Base-by-base conservation (phyloP, 1,140 invertebrate genomes). In the Potamilus streckersoni region DNA sequence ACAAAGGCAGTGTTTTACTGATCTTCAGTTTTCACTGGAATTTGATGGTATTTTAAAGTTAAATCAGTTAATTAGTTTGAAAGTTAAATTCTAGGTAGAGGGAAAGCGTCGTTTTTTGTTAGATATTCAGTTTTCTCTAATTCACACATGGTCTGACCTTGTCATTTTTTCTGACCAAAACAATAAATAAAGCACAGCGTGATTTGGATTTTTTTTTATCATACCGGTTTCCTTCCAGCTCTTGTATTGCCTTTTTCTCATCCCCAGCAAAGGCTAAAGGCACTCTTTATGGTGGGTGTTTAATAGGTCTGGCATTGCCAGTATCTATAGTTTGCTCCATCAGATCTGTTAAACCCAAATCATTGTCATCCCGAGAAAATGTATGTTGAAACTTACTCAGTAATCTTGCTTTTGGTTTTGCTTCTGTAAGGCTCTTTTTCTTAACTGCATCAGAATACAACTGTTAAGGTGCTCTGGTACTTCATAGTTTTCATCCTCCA, bases 291-390 rank as follows among this genome's bases (percentile, higher is more conserved):
- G 70, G 58, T 19, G 57, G 73, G 38, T 76, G 73, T n/a, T 73
- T 23, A 27, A 79, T 71, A 12, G 78, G 78, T 11, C 19, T 15
- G 14, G 74, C 66, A 17, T 63, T 65, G 16, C 74, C 78, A 19
- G 74, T 80, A 60, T 80, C 61, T 16, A 78, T 80, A 14, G 27
- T 31, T 57, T 77, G 79, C 49, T 62, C 27, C 19, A 76, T 71
- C 20, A 67, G 38, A n/a, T 67, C 23, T 12, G 75, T 80, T 70
- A 68, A 19, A 2, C 79, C 75, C 13, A 80, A 23, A 55, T 80
- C 79, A 71, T 59, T 66, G n/a, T 71, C 71, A 59, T 65, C 59
- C 63, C 66, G 76, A 23, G 74, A 70, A 57, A 80, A 80, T 27
- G 69, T 23, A 20, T 67, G 4, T 62, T 71, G 63, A 62, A 71